Base-by-base conservation (phyloP, 2,797 vertebrate genomes). In the Helostoma temminkii region DNA sequence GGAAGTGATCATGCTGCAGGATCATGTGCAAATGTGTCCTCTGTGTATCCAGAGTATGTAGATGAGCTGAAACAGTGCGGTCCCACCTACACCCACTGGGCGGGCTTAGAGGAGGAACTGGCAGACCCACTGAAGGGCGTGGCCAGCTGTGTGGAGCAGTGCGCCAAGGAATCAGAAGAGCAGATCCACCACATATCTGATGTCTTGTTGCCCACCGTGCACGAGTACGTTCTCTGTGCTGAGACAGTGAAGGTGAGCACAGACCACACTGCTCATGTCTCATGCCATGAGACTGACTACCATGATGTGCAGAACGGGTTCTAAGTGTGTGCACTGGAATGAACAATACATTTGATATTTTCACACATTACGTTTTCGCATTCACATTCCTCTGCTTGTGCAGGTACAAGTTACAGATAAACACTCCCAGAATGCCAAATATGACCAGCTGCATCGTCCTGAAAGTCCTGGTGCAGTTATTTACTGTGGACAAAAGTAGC, bases 221-320 rank as follows among this genome's bases (percentile, higher is more conserved):
- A 98, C 0, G 96, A 99, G 53, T 99, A 99, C 0, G 91, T 96
- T 61, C 96, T 99, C 43, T 98, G 96, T 71, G 89, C 93, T 2
- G 97, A 99, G 59, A 96, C 95, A 0, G 87, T 98, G 6, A 95
- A 94, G 97, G 97, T 99, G 92, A 93, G 94, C 4, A 16, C 5
- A 9, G 21, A 26, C 8, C 24, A 22, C 37, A 16, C 19, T n/a
- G 15, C 26, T 36, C 30, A 8, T 1, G 9, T 22, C 48, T 4
- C 9, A 37, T 5, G 32, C 18, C n/a, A n/a, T n/a, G n/a, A n/a
- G n/a, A n/a, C n/a, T n/a, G n/a, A n/a, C n/a, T n/a, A n/a, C n/a
- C n/a, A n/a, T n/a, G n/a, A 19, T 14, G 15, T 8, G 8, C 47
- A 28, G 25, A 28, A 43, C n/a, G 21, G 3, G 42, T 43, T 43